These are phyloP conservation scores for Argyrosomus japonicus DNA, from an alignment of 2,113 vertebrate genomes.

Conservation along the genomic window DNA sequence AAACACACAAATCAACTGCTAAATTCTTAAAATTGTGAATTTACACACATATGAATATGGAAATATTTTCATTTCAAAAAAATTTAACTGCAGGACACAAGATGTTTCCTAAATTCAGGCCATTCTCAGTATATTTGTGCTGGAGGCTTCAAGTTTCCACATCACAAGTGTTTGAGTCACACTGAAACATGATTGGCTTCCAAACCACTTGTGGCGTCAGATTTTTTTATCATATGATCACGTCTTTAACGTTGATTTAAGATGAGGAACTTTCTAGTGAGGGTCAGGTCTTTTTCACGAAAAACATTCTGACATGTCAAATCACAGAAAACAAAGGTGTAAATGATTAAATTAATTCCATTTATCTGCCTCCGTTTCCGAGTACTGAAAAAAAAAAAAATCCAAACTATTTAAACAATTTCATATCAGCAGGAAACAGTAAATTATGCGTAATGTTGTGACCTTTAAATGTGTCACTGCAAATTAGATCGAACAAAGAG, in stretches of 20 bases:
- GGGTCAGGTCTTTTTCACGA: not conserved
- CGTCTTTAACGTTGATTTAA: not conserved
- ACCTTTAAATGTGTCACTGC: too few relatives aligned
- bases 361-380: not conserved
- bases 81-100: not conserved
- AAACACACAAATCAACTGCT: too few relatives aligned
- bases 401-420: too few relatives aligned
- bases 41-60: too few relatives aligned
- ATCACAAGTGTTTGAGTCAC: not conserved
- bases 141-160: not conserved
- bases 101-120: not conserved
- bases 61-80: not conserved
- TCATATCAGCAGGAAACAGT: too few relatives aligned
- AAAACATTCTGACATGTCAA: not conserved
- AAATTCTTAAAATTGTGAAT: not conserved
- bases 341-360: not conserved
- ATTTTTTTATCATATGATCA: not conserved
- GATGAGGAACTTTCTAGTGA: not conserved
- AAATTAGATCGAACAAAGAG: too few relatives aligned
- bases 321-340: not conserved
- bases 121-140: not conserved
- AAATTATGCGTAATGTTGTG: too few relatives aligned
- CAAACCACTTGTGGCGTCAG: not conserved
- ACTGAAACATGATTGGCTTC: not conserved
- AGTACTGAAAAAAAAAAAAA: not conserved